phyloP scores from a whole-genome alignment of 2,797 vertebrate genomes.

The Basileuterus tristriatus region DNA sequence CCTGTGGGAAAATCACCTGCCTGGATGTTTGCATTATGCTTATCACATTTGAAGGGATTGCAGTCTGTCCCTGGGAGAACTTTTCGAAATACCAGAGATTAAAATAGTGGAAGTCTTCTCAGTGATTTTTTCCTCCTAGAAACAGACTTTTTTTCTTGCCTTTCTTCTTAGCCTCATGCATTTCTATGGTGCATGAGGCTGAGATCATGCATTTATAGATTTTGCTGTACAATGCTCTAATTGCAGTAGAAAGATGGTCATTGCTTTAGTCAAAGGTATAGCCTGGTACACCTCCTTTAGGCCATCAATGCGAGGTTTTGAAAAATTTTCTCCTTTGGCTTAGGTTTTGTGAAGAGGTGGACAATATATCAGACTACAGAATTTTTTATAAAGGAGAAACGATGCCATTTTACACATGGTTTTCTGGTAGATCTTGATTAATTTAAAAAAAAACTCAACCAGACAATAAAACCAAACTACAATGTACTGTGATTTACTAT shows the following conservation, averaged over 20 bases:
- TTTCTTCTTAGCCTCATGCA: background rate
- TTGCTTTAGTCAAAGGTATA: background rate
- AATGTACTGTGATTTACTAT: background rate
- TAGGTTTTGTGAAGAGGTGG: background rate
- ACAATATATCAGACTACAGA: background rate
- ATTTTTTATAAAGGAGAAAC: background rate
- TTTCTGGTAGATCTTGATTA: background rate
- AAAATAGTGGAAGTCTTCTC: background rate
- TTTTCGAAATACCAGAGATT: background rate
- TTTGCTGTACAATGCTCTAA: background rate
- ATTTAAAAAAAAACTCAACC: background rate
- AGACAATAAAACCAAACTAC: background rate
- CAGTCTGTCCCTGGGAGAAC: background rate
- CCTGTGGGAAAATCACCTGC: background rate
- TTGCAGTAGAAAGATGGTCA: background rate
- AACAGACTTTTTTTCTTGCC: background rate
- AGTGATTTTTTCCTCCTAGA: background rate
- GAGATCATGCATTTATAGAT: background rate
- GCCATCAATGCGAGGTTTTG: background rate
- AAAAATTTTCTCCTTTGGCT: background rate
- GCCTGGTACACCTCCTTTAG: background rate
- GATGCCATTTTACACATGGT: background rate
- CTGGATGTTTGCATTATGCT: background rate
- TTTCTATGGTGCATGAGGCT: background rate
- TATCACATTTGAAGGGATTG: background rate